Evolutionary conservation across 2,888 invertebrate species (phyloP).

Genomic region (Coleophora deauratella): DNA sequence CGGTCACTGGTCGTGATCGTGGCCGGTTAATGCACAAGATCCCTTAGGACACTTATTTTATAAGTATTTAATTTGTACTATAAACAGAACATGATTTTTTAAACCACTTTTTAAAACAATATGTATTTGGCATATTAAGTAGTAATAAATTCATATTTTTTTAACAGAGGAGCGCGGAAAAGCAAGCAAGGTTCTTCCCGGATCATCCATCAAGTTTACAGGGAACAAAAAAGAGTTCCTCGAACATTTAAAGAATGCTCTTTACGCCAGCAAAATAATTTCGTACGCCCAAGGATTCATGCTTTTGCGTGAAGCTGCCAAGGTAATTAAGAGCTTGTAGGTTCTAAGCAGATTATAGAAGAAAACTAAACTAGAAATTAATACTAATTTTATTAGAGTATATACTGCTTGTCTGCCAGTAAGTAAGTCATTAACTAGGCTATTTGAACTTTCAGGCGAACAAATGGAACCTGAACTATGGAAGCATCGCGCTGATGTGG

Average conservation of each 20-base stretch:
- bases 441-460: conserved; percentile 54
- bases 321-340: conserved; percentile 49
- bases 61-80: too few relatives aligned
- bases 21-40: too few relatives aligned
- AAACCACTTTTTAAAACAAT: too few relatives aligned
- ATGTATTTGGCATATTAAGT: too few relatives aligned
- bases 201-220: conserved; percentile 76
- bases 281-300: conserved; percentile 99
- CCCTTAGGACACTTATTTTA: too few relatives aligned
- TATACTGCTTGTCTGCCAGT: too few relatives aligned
- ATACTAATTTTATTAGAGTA: not conserved
- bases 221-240: conserved; percentile 87
- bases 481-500: conserved; percentile 99
- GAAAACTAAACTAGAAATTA: too few relatives aligned
- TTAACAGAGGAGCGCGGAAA: conserved; percentile 81
- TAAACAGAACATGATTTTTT: too few relatives aligned
- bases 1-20: too few relatives aligned
- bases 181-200: conserved; percentile 85
- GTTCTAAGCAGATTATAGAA: too few relatives aligned
- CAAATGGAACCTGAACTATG: conserved; percentile 97
- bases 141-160: too few relatives aligned
- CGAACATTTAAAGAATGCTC: conserved; percentile 88
- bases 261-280: conserved; percentile 98
- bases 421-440: too few relatives aligned
- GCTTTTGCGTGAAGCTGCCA: conserved; percentile 94